Base-by-base conservation (phyloP, 2,113 vertebrate genomes). In the Crotalus horridus region DNA sequence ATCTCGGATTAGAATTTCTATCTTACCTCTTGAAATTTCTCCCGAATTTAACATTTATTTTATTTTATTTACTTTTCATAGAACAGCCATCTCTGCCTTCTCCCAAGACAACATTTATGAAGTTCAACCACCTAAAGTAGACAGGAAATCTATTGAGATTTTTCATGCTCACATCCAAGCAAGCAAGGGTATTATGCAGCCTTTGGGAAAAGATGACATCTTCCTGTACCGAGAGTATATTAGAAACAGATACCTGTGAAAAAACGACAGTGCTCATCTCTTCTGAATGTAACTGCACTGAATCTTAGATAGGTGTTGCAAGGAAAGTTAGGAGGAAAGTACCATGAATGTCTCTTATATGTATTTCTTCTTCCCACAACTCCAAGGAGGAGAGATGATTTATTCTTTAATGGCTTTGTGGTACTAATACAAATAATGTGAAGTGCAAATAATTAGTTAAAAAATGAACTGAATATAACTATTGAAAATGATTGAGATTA, bases 161-260 rank as follows among this genome's bases (percentile, higher is more conserved):
- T 99, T 99, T 91, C 97, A 98, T 69, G 97, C 97, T 2, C 98
- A 99, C 89, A 98, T 99, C 95, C 96, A 98, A 95, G 98, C 97
- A 39, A 97, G 98, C 46, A 97, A 94, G 91, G 99, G 99, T 33
- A 97, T 97, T 94, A 98, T 98, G 96, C 98, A 98, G 95, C 95
- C 97, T 1, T 96, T 98, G 33, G 98, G 98, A 93, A 98, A 98
- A 94, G 99, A 99, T 3, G 99, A 99, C 93, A 95, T 98, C 74
- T 91, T 98, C 88, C 97, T 98, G 96, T 99, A 99, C 97, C 97
- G 99, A 90, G 99, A 99, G 92, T 99, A 99, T 94, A 98, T 99
- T 96, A 97, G 97, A 95, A 99, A 99, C 97, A 97, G 99, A 96
- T 99, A 98, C 96, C 97, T 99, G 98, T 99, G 96, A 97, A 87